phyloP scores from a whole-genome alignment of 2,113 vertebrate species.

The Podilymbus podiceps region DNA sequence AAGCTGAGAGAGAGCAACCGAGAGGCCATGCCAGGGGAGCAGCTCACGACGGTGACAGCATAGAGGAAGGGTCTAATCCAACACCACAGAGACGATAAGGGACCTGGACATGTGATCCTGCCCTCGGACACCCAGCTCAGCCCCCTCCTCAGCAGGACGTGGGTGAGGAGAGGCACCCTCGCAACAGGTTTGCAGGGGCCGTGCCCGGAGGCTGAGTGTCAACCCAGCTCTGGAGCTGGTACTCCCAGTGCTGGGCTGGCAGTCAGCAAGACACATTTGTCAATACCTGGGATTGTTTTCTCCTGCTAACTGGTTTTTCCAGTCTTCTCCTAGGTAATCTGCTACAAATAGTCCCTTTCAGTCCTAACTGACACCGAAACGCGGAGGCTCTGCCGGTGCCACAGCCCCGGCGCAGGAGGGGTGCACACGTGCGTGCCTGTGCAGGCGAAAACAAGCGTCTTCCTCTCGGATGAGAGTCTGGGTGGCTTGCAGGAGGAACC shows the following conservation, averaged over 20 bases:
- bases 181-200: not conserved
- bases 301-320: conserved; percentile 41
- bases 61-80: not conserved
- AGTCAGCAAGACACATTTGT: not conserved
- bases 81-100: not conserved
- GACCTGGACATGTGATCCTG: not conserved
- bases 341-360: not conserved
- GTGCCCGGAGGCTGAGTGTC: not conserved
- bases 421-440: rapidly evolving
- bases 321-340: not conserved
- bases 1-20: not conserved
- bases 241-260: not conserved
- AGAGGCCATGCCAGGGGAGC: rapidly evolving
- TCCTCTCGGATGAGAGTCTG: rapidly evolving
- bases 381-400: rapidly evolving
- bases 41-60: not conserved
- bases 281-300: not conserved
- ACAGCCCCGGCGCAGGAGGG: rapidly evolving
- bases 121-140: not conserved
- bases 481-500: rapidly evolving
- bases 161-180: not conserved
- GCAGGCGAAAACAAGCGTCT: rapidly evolving
- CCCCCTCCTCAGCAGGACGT: not conserved
- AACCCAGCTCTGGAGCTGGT: not conserved
- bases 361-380: not conserved